phyloP scores from a whole-genome alignment of 2,797 vertebrate genomes.

The Protonibea diacanthus region DNA sequence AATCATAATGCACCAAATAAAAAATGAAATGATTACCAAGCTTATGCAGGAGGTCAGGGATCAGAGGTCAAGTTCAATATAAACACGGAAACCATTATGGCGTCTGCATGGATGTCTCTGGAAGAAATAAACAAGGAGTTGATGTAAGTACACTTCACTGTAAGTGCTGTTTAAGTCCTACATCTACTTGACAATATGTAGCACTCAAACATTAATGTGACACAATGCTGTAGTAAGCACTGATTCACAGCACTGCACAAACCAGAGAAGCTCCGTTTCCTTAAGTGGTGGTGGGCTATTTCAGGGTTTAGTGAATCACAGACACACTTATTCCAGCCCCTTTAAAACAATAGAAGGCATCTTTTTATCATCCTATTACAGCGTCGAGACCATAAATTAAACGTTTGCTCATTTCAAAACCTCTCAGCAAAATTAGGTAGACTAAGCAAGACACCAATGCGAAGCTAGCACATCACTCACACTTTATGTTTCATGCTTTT shows the following conservation, averaged over 20 bases:
- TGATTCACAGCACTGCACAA: conserved; percentile 72
- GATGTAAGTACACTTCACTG: conserved; percentile 90
- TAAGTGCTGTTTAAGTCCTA: conserved; percentile 83
- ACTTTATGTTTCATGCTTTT: conserved; percentile 69
- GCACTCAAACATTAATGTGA: conserved; percentile 86
- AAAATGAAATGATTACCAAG: conserved; percentile 99
- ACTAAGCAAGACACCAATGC: conserved; percentile 71
- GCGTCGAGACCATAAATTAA: conserved; percentile 80
- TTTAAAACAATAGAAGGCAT: conserved; percentile 83
- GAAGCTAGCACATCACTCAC: conserved; percentile 73
- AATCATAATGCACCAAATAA: conserved; percentile 91
- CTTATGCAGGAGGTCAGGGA: conserved; percentile 99
- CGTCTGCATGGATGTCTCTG: conserved; percentile 95
- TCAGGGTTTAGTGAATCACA: conserved; percentile 81
- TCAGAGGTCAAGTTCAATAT: conserved; percentile 99
- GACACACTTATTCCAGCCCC: conserved; percentile 75
- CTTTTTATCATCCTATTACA: conserved; percentile 84
- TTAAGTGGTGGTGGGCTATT: conserved; percentile 80
- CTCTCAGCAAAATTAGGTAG: conserved; percentile 87
- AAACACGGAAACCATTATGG: conserved; percentile 99
- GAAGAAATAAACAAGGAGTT: conserved; percentile 98
- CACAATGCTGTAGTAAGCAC: conserved; percentile 82
- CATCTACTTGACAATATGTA: conserved; percentile 83
- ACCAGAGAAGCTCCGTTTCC: conserved; percentile 72
- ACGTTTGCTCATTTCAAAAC: conserved; percentile 83